Conservation (phyloP, 2,797 vertebrate species). For the Sebastes cheni region DNA sequence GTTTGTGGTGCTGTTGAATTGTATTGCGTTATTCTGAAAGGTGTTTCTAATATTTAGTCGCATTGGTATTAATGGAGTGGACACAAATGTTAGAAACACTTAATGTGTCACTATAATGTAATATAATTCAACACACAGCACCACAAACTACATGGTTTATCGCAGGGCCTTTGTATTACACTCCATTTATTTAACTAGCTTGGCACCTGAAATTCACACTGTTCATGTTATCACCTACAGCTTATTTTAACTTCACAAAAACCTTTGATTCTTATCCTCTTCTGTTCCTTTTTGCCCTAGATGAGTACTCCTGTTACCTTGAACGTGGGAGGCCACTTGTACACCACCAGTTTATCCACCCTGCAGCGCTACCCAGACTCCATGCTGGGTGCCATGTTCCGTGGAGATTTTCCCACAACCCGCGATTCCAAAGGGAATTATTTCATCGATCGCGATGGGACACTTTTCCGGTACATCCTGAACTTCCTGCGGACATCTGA, state of each 20-base stretch:
- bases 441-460: slow-evolving; percentile 98
- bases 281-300: slow-evolving; percentile 68
- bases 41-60: background rate
- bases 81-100: background rate
- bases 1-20: background rate
- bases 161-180: background rate
- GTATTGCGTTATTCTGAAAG: background rate
- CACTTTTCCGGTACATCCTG: slow-evolving; percentile 95
- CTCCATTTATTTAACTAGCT: background rate
- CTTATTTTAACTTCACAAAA: background rate
- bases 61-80: background rate
- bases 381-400: slow-evolving; percentile 99
- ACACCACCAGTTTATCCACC: slow-evolving; percentile 96
- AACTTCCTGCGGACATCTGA: slow-evolving; percentile 98
- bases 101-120: background rate
- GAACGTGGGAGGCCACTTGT: slow-evolving; percentile 97
- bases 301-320: slow-evolving; percentile 97
- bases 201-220: background rate
- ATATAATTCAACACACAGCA: background rate
- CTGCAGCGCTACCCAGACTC: slow-evolving; percentile 97
- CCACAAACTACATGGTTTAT: background rate
- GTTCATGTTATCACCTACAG: background rate
- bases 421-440: slow-evolving; percentile 96
- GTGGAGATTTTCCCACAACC: slow-evolving; percentile 96
- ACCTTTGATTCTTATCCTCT: background rate